phyloP scores from a whole-genome alignment of 2,797 vertebrate species.

The Carcharodon carcharias region DNA sequence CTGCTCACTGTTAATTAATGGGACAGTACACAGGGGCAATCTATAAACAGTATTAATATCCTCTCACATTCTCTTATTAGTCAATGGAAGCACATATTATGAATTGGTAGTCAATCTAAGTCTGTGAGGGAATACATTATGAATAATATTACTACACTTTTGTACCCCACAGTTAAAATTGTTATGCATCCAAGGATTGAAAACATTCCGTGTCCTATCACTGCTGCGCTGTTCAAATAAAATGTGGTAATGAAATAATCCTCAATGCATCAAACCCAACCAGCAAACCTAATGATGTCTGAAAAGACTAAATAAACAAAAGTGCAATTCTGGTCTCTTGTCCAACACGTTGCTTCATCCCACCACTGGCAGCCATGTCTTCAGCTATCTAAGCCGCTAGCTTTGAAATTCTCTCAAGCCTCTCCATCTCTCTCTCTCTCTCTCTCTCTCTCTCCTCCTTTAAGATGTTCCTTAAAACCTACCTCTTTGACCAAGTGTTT shows the following conservation, averaged over 20 bases:
- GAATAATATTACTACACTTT: background rate
- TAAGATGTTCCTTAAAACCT: background rate
- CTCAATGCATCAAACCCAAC: background rate
- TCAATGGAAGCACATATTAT: background rate
- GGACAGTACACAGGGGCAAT: too few relatives aligned
- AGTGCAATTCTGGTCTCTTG: background rate
- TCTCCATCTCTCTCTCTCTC: background rate
- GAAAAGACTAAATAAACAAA: background rate
- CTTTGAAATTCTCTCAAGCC: background rate
- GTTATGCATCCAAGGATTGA: background rate
- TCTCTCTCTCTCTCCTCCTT: background rate
- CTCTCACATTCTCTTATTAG: background rate
- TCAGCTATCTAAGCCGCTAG: background rate
- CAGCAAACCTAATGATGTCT: background rate
- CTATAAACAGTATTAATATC: background rate
- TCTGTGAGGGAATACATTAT: background rate
- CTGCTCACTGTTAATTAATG: background rate
- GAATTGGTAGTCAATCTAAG: background rate
- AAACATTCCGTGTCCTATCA: background rate
- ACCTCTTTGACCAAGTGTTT: background rate
- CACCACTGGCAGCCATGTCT: background rate
- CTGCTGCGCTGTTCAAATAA: background rate
- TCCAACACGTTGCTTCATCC: background rate
- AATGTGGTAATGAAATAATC: background rate
- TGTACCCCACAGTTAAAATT: too few relatives aligned